Percentiles rank a stretch among this genome's conserved stretches.
Conservation (phyloP, 2,888 invertebrate genomes). For the Tiliacea aurago region DNA sequence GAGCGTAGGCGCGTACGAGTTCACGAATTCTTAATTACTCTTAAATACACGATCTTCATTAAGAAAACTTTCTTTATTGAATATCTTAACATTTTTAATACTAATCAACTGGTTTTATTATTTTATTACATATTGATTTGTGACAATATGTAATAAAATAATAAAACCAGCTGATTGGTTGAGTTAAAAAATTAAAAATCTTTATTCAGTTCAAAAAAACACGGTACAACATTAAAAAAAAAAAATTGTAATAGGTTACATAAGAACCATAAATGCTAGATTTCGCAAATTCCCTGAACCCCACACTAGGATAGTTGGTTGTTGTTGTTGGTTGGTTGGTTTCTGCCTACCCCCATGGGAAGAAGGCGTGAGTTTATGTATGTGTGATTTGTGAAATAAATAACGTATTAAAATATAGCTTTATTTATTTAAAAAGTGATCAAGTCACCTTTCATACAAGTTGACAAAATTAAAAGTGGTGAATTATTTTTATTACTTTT, state of each 20-base stretch:
- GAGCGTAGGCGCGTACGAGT: not conserved
- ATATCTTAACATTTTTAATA: constrained; percentile 25
- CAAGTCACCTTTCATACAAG: constrained; percentile 8
- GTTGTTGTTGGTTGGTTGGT: too few relatives aligned
- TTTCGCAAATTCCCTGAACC: too few relatives aligned
- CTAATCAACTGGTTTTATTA: constrained; percentile 24
- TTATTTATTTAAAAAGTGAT: constrained; percentile 43
- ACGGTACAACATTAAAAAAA: too few relatives aligned
- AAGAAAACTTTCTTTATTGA: constrained; percentile 45
- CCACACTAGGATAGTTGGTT: too few relatives aligned
- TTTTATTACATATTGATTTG: constrained; percentile 21
- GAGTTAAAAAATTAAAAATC: too few relatives aligned
- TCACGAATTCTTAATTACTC: constrained; percentile 33
- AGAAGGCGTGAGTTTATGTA: too few relatives aligned
- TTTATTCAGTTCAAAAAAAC: too few relatives aligned
- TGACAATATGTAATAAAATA: too few relatives aligned
- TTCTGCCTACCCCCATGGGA: too few relatives aligned
- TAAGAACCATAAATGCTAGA: too few relatives aligned
- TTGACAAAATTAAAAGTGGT: constrained; percentile 32
- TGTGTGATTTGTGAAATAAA: constrained; percentile 13
- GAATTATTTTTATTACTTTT: constrained; percentile 18
- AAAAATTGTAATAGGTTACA: too few relatives aligned
- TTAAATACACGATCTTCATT: constrained; percentile 30
- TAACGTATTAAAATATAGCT: constrained; percentile 15
- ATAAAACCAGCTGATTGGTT: too few relatives aligned